Base-by-base conservation (phyloP, 2,797 vertebrate species). In the Falco berigora region DNA sequence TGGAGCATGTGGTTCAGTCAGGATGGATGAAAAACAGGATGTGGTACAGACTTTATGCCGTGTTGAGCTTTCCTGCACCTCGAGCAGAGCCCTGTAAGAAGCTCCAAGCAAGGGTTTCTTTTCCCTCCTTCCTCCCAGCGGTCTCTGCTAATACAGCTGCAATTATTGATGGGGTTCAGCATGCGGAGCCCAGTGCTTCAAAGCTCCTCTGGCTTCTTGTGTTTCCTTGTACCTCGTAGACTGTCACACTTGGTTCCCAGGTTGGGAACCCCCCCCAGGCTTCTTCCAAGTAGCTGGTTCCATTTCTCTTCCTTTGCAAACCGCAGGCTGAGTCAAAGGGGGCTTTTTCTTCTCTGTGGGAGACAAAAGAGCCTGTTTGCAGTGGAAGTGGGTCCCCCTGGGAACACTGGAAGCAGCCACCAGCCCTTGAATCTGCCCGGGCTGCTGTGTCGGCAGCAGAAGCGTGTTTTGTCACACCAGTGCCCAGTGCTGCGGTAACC, bases 151-250 rank as follows among this genome's bases (percentile, higher is more conserved):
- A 42, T 2, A 25, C 10, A 86, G 46, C 88, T 93, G 81, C 77
- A 47, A 12, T 80, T 89, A 53, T 5, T 69, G 63, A 14, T 56
- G 64, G 64, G 55, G 53, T 83, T 93, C 80, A 82, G 88, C 80
- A 91, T 42, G 74, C 6, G 2, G 80, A 90, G 53, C 86, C 88
- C 88, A 77, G 88, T 97, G 96, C 95, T 95, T 96, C 95, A 96
- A 96, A 96, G 96, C 95, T 93, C 76, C 88, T 91, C 92, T 94
- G 78, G 56, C 92, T 92, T 79, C 77, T 50, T 77, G 63, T 94
- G 94, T 95, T 85, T 94, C 47, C 21, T 61, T 83, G 53, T 82
- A 40, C 24, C 12, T 11, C 2, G 2, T 59, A 94, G 73, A 55
- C n/a, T 62, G 75, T 67, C 56, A 61, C 2, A 8, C 47, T 72